Percentiles rank a stretch among this genome's conserved stretches.
These are phyloP conservation scores for Eremobia ochroleuca DNA, from an alignment of 2,888 invertebrate genomes.

Conservation along the genomic window DNA sequence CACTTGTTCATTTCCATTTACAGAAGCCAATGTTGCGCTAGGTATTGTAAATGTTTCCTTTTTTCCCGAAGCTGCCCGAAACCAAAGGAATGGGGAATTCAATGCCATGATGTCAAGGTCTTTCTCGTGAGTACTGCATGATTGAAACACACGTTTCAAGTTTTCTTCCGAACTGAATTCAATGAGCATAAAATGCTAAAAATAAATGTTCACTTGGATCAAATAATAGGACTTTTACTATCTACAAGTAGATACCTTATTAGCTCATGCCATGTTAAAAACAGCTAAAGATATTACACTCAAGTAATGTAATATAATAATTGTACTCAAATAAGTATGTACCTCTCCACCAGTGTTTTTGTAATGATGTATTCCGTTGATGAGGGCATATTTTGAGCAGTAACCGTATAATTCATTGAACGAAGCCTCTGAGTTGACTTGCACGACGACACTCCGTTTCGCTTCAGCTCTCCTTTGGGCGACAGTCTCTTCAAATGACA, in stretches of 20 bases:
- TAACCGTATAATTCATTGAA: slow-evolving; percentile 93
- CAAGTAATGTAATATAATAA: no score
- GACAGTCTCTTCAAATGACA: slow-evolving; percentile 91
- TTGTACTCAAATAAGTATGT: slow-evolving; percentile 42
- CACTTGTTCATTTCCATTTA: slow-evolving; percentile 87
- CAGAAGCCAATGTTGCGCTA: slow-evolving; percentile 68
- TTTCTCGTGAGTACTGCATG: slow-evolving; percentile 91
- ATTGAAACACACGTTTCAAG: slow-evolving; percentile 89
- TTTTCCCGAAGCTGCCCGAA: slow-evolving; percentile 87
- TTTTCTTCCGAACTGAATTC: slow-evolving; percentile 92
- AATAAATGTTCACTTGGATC: slow-evolving; percentile 23
- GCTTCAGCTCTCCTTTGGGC: slow-evolving; percentile 92
- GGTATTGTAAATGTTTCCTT: slow-evolving; percentile 70
- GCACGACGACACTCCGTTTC: slow-evolving; percentile 93
- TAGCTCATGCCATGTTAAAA: background rate
- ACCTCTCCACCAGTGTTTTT: slow-evolving; percentile 87
- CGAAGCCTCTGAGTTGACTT: slow-evolving; percentile 94
- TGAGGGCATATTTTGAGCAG: slow-evolving; percentile 92
- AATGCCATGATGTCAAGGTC: slow-evolving; percentile 92
- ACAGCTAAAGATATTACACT: background rate
- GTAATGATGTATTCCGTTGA: slow-evolving; percentile 93
- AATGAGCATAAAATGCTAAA: slow-evolving; percentile 94
- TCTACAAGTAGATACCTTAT: background rate
- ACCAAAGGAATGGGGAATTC: slow-evolving; percentile 94
- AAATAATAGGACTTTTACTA: background rate